Base-by-base conservation (phyloP, 2,888 invertebrate species). In the Eupeodes luniger region DNA sequence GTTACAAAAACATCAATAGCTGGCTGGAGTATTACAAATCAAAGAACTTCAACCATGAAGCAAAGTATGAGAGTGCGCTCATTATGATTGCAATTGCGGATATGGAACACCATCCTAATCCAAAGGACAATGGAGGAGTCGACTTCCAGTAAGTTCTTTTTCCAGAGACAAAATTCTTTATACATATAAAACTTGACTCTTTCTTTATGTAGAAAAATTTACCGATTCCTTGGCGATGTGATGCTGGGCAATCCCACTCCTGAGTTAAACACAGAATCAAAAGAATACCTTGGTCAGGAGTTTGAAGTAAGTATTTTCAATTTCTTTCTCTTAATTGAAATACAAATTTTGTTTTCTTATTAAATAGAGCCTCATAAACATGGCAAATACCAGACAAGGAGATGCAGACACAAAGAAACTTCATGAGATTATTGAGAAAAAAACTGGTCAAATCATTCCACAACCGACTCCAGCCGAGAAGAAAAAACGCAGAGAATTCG, bases 211-310 rank as follows among this genome's bases (percentile, higher is more conserved):
- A 93, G 93, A 59, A 90, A 90, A 61, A 90, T 92, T 44, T 93
- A 93, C 55, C 88, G 79, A 49, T 93, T 92, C 85, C n/a, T 93
- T 4, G 91, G 91, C 36, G 92, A 92, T 62, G 91, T 91, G 0
- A 89, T 93, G 80, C 84, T 91, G n/a, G 93, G 93, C 0, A 90
- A 92, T 12, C 92, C 93, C 4, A 93, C 92, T 75, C 88, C 90
- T 12, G 89, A 90, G 6, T 49, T 93, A 16, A 89, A 90, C 82
- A 62, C 81, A 4, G 88, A 90, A 40, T 91, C 91, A 27, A 90
- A 91, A 27, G 85, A 90, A 27, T 93, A 92, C 86, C 76, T 93
- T 0, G 87, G 89, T 5, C 90, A 89, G 1, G 93, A 93, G 81
- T 91, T 93, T 44, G 91, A 92, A 89, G 93, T 93, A 88, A 59